Percentiles rank a stretch among this genome's conserved stretches.
phyloP scores from a whole-genome alignment of 1,140 invertebrate genomes.

The Pteromalus puparum region DNA sequence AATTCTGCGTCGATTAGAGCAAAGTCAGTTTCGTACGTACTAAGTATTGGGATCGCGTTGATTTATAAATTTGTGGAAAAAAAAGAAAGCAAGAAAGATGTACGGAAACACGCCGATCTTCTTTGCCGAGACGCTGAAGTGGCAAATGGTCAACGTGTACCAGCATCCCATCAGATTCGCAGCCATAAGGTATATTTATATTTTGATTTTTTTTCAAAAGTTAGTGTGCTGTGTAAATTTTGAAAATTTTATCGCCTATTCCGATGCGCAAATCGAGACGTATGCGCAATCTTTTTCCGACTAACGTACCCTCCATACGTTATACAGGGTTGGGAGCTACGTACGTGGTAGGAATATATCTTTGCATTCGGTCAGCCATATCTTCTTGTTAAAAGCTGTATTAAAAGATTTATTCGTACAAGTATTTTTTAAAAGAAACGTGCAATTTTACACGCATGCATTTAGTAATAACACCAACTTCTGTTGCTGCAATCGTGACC shows the following conservation, averaged over 20 bases:
- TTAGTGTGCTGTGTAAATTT: not conserved
- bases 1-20: not conserved
- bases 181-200: conserved; percentile 66
- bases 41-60: too few relatives aligned
- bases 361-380: not conserved
- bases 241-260: conserved; percentile 15
- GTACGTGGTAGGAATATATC: not conserved
- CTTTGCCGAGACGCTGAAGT: conserved; percentile 68
- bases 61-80: not conserved
- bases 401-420: not conserved
- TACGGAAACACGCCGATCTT: conserved; percentile 62
- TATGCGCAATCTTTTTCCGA: not conserved
- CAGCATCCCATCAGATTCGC: conserved; percentile 68
- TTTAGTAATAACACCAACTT: too few relatives aligned
- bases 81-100: conserved; percentile 55
- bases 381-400: not conserved
- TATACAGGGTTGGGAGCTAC: not conserved
- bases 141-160: conserved; percentile 73
- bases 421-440: not conserved
- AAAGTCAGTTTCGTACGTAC: not conserved
- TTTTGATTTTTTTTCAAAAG: conserved; percentile 15
- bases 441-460: too few relatives aligned
- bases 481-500: too few relatives aligned
- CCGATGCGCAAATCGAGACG: not conserved
- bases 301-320: not conserved